Conservation (phyloP, 2,113 vertebrate genomes). For the Pyxicephalus adspersus region DNA sequence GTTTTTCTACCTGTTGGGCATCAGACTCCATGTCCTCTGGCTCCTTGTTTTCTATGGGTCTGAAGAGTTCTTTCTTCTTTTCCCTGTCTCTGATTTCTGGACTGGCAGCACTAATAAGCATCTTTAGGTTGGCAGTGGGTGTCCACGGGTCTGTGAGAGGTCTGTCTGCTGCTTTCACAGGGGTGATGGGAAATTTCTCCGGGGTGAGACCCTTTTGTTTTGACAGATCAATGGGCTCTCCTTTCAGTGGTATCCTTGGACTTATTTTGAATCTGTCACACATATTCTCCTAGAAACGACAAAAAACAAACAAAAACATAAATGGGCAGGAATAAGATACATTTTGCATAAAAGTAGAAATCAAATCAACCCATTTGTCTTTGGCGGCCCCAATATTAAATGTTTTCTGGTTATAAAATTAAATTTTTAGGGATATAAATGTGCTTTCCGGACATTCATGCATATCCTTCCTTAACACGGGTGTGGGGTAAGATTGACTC, state of each 20-base stretch:
- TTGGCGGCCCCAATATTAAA: too few species aligned
- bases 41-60: constrained; percentile 81
- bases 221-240: constrained; percentile 72
- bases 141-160: constrained; percentile 75
- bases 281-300: constrained; percentile 85
- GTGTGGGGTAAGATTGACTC: too few species aligned
- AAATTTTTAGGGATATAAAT: too few species aligned
- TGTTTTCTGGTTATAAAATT: too few species aligned
- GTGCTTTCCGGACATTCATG: too few species aligned
- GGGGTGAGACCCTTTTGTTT: constrained; percentile 74
- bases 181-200: constrained; percentile 81
- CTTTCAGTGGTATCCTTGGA: constrained; percentile 80
- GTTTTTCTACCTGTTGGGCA: constrained; percentile 72
- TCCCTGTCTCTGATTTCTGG: constrained; percentile 80
- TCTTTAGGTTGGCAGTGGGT: constrained; percentile 80
- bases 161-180: constrained; percentile 76
- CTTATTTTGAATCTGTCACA: constrained; percentile 78
- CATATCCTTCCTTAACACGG: too few species aligned
- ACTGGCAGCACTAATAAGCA: constrained; percentile 81
- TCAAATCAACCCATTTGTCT: too few species aligned
- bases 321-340: too few species aligned
- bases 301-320: constrained; percentile 25
- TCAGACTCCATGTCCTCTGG: constrained; percentile 64
- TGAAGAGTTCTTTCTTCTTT: constrained; percentile 89
- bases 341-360: too few species aligned